phyloP scores from a whole-genome alignment of 1,140 invertebrate species.

The Cherax quadricarinatus region DNA sequence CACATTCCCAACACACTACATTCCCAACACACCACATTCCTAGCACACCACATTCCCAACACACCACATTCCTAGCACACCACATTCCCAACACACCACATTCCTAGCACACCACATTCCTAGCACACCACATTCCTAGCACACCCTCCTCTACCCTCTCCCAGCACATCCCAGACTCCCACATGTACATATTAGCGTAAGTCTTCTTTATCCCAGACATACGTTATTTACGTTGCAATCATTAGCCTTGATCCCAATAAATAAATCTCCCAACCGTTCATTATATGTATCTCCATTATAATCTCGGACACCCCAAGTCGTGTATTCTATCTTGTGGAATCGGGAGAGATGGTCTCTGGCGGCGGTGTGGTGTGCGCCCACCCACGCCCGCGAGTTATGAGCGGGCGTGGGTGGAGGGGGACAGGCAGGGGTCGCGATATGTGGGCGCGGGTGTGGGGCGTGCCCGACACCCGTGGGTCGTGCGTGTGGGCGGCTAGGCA shows the following conservation, averaged over 20 bases:
- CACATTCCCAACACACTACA: too few relatives aligned
- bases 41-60: too few relatives aligned
- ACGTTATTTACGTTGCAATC: constrained; percentile 39
- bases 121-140: not conserved
- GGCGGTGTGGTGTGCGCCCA: constrained; percentile 31
- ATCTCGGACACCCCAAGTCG: not conserved
- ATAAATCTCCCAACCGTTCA: constrained; percentile 14
- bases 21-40: too few relatives aligned
- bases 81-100: too few relatives aligned
- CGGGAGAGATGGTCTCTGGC: not conserved
- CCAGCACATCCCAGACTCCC: not conserved
- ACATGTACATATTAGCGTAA: constrained; percentile 4
- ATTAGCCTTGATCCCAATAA: constrained; percentile 47
- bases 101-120: too few relatives aligned
- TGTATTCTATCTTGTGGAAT: not conserved
- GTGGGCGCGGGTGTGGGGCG: constrained; percentile 18
- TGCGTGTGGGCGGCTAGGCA: constrained; percentile 31
- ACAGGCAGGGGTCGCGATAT: not conserved
- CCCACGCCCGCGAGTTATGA: constrained; percentile 17
- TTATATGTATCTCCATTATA: constrained; percentile 5
- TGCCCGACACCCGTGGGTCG: constrained; percentile 13
- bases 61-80: too few relatives aligned
- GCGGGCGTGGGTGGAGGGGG: constrained; percentile 11
- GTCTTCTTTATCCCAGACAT: constrained; percentile 5
- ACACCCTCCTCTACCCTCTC: not conserved